Conservation (phyloP, 2,113 vertebrate genomes). For the Sinocyclocheilus anophthalmus region DNA sequence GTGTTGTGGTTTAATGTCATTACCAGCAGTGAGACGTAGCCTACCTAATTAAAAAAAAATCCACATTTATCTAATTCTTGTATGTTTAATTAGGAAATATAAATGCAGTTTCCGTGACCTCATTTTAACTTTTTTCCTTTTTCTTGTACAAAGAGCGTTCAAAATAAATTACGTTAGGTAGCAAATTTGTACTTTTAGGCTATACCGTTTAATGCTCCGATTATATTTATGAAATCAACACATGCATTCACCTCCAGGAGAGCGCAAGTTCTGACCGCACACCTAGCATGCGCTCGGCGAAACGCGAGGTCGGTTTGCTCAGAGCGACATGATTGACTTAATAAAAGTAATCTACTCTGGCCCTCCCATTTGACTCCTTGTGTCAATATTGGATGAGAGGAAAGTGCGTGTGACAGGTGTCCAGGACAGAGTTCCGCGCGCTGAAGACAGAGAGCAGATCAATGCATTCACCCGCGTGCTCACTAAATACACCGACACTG, state of each 20-base stretch:
- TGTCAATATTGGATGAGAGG: conserved; percentile 97
- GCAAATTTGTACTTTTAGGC: no score
- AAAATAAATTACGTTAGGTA: no score
- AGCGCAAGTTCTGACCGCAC: conserved; percentile 58
- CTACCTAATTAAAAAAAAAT: background rate
- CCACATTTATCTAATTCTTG: background rate
- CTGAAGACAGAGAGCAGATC: conserved; percentile 52
- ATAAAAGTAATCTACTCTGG: conserved; percentile 67
- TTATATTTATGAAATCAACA: background rate
- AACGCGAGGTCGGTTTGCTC: conserved; percentile 72
- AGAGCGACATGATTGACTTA: conserved; percentile 70
- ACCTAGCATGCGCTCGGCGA: background rate
- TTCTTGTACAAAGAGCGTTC: no score
- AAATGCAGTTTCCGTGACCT: no score
- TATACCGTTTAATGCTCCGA: background rate
- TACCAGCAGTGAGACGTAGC: background rate
- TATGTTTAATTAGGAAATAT: background rate
- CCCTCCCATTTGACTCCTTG: conserved; percentile 75
- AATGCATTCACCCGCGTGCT: background rate
- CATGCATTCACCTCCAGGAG: background rate
- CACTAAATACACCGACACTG: background rate
- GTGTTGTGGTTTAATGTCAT: background rate
- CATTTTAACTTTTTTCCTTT: background rate
- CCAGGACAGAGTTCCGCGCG: conserved; percentile 68
- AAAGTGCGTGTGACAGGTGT: conserved; percentile 93